phyloP scores from a whole-genome alignment of 1,140 invertebrate genomes.

The Acyrthosiphon pisum region DNA sequence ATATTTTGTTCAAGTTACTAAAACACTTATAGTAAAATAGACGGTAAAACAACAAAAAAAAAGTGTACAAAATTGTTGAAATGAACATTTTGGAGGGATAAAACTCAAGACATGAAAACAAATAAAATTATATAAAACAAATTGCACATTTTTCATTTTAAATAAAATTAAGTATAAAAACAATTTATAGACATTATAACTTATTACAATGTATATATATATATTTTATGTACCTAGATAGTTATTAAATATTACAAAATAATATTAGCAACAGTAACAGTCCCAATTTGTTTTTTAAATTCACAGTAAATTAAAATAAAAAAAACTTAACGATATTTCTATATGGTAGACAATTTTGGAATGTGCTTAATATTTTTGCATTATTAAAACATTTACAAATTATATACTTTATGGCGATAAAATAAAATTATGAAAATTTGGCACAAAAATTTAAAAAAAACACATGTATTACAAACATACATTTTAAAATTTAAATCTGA shows the following conservation, averaged over 20 bases:
- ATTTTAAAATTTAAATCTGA: constrained; percentile 42
- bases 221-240: constrained; percentile 50
- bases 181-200: constrained; percentile 55
- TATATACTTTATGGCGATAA: constrained; percentile 53
- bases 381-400: constrained; percentile 48
- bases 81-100: constrained; percentile 56
- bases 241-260: constrained; percentile 55
- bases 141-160: constrained; percentile 55
- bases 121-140: constrained; percentile 57
- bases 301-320: constrained; percentile 55
- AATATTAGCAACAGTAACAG: constrained; percentile 55
- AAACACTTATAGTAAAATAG: constrained; percentile 55
- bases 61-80: constrained; percentile 51
- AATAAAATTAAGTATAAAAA: constrained; percentile 58
- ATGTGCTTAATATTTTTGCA: constrained; percentile 48
- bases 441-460: constrained; percentile 54
- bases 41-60: constrained; percentile 52
- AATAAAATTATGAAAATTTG: constrained; percentile 51
- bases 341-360: constrained; percentile 56
- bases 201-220: constrained; percentile 53
- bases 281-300: constrained; percentile 51
- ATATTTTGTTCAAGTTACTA: constrained; percentile 53
- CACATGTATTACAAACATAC: constrained; percentile 42
- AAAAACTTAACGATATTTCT: constrained; percentile 55
- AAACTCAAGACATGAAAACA: constrained; percentile 56